Conservation (phyloP, 2,113 vertebrate species). For the Anguilla japonica region DNA sequence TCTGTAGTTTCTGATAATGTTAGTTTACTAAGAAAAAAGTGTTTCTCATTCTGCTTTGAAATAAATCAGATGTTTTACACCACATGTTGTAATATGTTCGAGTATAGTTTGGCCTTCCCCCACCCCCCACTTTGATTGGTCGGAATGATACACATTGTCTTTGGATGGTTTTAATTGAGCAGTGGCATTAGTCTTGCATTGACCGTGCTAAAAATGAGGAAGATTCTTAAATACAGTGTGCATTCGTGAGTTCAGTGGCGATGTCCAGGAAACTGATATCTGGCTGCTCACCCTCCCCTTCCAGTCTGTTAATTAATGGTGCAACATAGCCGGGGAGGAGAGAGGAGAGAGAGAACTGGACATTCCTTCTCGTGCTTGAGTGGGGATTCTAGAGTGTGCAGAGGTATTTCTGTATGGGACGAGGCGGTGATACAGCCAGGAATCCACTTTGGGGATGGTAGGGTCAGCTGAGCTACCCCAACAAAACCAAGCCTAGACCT, state of each 20-base stretch:
- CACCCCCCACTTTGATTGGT: background rate
- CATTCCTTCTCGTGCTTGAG: background rate
- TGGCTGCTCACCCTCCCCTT: background rate
- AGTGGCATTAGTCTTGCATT: background rate
- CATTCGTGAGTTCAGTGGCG: background rate
- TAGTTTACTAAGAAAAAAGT: conserved; percentile 65
- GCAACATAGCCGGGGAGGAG: background rate
- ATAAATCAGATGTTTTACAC: conserved; percentile 74
- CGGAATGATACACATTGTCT: background rate
- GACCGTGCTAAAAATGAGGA: background rate
- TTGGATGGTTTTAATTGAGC: background rate
- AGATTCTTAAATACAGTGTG: background rate
- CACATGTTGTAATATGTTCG: conserved; percentile 29
- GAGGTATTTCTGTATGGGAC: too few relatives aligned
- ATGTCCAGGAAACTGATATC: background rate
- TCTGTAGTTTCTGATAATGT: conserved; percentile 71
- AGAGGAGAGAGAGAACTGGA: background rate
- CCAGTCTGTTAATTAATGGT: background rate
- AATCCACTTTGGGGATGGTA: background rate
- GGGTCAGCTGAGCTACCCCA: background rate
- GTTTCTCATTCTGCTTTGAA: conserved; percentile 73
- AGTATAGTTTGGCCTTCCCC: background rate
- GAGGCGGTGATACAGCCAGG: background rate
- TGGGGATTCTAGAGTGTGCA: background rate
- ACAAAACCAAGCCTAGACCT: too few relatives aligned